Evolutionary conservation across 2,113 vertebrate species (phyloP).

Genomic region (Perccottus glenii): DNA sequence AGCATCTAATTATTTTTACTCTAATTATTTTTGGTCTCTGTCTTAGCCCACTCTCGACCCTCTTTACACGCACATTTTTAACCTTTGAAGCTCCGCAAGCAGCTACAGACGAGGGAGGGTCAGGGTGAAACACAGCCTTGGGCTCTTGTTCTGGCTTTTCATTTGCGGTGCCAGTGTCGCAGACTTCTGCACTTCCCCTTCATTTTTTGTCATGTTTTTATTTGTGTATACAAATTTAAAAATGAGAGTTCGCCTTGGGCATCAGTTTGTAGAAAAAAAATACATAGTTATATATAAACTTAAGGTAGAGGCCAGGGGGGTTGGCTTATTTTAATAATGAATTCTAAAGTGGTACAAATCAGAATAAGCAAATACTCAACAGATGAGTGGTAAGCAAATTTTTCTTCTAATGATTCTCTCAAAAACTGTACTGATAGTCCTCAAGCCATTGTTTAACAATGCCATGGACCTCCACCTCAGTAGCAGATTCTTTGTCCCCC

Average conservation of each 20-base stretch:
- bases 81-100: slow-evolving; percentile 56
- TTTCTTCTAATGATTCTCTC: slow-evolving; percentile 14
- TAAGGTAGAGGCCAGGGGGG: background rate
- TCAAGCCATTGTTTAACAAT: slow-evolving; percentile 46
- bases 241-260: slow-evolving; percentile 17
- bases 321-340: background rate
- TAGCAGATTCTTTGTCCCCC: slow-evolving; percentile 17
- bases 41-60: slow-evolving; percentile 5
- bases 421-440: slow-evolving; percentile 14
- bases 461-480: slow-evolving; percentile 29
- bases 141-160: slow-evolving; percentile 53
- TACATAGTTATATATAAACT: background rate
- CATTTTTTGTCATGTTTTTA: slow-evolving; percentile 20
- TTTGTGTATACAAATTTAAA: slow-evolving; percentile 6
- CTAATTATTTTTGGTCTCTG: slow-evolving; percentile 70
- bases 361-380: slow-evolving; percentile 13
- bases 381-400: background rate
- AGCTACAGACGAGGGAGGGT: slow-evolving; percentile 44
- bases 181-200: slow-evolving; percentile 36
- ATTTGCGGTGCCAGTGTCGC: slow-evolving; percentile 37
- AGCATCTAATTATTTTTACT: slow-evolving; percentile 73
- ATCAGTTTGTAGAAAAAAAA: background rate
- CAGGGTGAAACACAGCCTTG: slow-evolving; percentile 59
- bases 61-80: slow-evolving; percentile 40
- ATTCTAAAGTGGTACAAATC: slow-evolving; percentile 16